Percentiles rank a stretch among this genome's conserved stretches.
Evolutionary conservation across 2,113 vertebrate genomes (phyloP).

Genomic region (Ceuthmochares aereus): DNA sequence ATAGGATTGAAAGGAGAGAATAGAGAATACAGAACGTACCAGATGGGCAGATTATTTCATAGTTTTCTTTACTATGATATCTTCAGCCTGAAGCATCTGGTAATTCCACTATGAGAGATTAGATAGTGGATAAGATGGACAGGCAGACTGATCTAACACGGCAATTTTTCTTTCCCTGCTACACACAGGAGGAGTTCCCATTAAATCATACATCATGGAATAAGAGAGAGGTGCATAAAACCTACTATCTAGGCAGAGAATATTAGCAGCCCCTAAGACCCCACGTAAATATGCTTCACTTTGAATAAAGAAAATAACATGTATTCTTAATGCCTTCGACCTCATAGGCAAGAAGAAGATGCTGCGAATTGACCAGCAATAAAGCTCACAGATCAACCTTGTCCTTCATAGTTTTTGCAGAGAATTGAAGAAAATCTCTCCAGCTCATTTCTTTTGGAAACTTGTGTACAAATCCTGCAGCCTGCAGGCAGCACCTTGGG

Average conservation of each 20-base stretch:
- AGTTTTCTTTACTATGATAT: constrained; percentile 44
- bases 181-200: neutral
- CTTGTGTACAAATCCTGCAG: neutral
- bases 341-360: neutral
- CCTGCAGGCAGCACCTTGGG: neutral
- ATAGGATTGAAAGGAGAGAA: neutral
- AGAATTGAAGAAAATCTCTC: neutral
- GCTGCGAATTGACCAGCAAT: neutral
- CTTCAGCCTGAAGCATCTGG: constrained; percentile 43
- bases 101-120: constrained; percentile 28
- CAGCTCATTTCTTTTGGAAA: neutral
- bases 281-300: neutral
- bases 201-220: neutral
- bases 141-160: neutral
- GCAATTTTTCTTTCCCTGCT: neutral
- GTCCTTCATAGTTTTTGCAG: neutral
- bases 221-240: neutral
- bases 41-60: constrained; percentile 57
- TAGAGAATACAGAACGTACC: neutral
- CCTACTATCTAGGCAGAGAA: neutral
- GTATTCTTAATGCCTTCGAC: neutral
- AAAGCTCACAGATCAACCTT: neutral
- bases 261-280: neutral
- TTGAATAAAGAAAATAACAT: neutral
- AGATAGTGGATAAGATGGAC: neutral